These are phyloP conservation scores for Emydura subglobosa DNA, from an alignment of 2,113 vertebrate species.

Conservation along the genomic window DNA sequence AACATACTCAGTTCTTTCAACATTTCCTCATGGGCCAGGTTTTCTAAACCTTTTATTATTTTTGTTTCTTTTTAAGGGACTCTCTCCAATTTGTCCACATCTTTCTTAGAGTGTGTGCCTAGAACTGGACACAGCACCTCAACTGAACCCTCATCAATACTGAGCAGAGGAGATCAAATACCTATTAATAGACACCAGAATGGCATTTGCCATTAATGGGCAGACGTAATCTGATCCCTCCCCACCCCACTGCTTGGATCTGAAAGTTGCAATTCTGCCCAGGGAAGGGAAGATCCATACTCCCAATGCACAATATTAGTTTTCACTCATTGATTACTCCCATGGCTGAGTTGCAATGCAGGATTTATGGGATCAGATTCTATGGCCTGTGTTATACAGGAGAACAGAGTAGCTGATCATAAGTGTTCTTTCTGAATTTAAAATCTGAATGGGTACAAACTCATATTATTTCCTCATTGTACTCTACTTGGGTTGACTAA, in stretches of 20 bases:
- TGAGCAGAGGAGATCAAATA: background rate
- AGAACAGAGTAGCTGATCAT: background rate
- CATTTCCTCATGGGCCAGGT: background rate
- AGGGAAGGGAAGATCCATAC: background rate
- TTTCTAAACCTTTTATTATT: background rate
- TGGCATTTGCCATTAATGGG: background rate
- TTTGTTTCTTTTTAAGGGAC: background rate
- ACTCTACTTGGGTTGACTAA: background rate
- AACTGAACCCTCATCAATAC: background rate
- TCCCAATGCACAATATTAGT: background rate
- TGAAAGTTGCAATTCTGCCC: background rate
- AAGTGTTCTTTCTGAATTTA: background rate
- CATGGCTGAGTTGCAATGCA: background rate
- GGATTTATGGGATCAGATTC: background rate
- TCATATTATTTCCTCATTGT: background rate
- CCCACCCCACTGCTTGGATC: background rate
- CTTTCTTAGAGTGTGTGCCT: background rate
- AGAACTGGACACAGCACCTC: background rate
- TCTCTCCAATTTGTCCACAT: background rate
- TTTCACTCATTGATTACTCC: background rate
- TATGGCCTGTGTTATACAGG: fast-evolving
- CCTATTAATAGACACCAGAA: background rate
- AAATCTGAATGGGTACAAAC: background rate
- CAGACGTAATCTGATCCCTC: background rate
- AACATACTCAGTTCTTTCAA: background rate